Percentiles rank a stretch among this genome's conserved stretches.
Evolutionary conservation across 2,888 invertebrate genomes (phyloP).

Genomic region (Hetaerina titia): DNA sequence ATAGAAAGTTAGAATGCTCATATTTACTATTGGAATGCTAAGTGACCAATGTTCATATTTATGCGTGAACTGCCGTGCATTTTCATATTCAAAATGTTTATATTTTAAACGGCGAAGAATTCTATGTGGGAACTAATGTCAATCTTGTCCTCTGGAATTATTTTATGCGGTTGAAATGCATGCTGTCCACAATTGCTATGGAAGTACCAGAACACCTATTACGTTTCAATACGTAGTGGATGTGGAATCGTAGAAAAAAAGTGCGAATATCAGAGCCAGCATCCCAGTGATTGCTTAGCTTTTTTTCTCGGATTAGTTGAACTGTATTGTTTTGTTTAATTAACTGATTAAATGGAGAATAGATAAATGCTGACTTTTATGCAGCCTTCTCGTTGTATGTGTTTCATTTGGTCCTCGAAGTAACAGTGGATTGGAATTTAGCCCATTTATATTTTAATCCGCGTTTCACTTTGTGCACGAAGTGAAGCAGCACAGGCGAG

Average conservation of each 20-base stretch:
- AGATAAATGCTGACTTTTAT: background rate
- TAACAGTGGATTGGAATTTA: background rate
- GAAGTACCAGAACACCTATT: no score
- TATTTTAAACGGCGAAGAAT: no score
- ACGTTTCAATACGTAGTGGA: no score
- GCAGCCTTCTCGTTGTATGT: background rate
- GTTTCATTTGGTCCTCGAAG: background rate
- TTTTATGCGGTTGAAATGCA: no score
- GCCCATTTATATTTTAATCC: background rate
- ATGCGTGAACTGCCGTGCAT: no score
- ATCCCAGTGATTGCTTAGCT: background rate
- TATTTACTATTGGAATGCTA: background rate
- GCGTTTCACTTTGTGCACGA: background rate
- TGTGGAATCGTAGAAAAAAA: no score
- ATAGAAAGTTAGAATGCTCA: background rate
- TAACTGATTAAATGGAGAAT: background rate
- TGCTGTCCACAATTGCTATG: no score
- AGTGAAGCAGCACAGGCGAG: background rate
- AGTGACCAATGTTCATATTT: no score
- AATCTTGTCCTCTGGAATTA: no score
- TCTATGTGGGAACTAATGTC: no score
- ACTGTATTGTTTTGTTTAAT: background rate
- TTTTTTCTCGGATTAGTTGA: background rate
- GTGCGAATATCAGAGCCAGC: no score
- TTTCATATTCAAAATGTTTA: no score